phyloP scores from a whole-genome alignment of 2,797 vertebrate species.

The Enteromius fasciolatus region DNA sequence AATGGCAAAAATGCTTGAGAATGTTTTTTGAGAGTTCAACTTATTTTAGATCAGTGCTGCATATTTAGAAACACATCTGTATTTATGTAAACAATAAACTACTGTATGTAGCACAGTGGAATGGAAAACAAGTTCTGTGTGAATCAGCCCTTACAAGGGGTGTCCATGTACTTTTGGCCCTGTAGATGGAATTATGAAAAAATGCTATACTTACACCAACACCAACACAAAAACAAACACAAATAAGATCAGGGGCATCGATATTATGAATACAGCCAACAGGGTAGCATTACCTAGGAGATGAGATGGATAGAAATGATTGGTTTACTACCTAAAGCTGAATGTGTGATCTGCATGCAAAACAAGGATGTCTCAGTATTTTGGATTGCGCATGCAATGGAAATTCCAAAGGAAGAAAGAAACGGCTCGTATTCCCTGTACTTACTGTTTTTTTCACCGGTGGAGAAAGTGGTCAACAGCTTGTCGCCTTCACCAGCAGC shows the following conservation, averaged over 20 bases:
- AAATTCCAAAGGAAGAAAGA: background rate
- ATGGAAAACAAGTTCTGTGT: background rate
- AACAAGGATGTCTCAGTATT: background rate
- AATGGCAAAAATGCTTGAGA: background rate
- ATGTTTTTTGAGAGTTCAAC: background rate
- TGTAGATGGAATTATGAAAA: slow-evolving; percentile 3
- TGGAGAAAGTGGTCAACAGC: slow-evolving; percentile 56
- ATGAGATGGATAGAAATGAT: background rate
- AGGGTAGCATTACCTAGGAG: background rate
- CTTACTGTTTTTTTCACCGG: slow-evolving; percentile 19
- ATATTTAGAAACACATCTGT: background rate
- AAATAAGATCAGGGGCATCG: background rate
- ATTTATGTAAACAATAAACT: background rate
- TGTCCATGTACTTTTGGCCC: background rate
- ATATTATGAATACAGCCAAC: background rate
- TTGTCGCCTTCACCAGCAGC: slow-evolving; percentile 66
- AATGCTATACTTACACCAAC: background rate
- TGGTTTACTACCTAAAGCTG: background rate
- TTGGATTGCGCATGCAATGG: background rate
- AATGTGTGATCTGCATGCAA: background rate
- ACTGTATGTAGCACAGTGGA: background rate
- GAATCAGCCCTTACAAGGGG: background rate
- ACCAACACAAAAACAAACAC: background rate
- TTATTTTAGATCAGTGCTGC: background rate
- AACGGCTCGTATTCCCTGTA: background rate